Percentiles rank a stretch among this genome's conserved stretches.
Evolutionary conservation across 2,113 vertebrate genomes (phyloP).

Genomic region (Gambusia affinis): DNA sequence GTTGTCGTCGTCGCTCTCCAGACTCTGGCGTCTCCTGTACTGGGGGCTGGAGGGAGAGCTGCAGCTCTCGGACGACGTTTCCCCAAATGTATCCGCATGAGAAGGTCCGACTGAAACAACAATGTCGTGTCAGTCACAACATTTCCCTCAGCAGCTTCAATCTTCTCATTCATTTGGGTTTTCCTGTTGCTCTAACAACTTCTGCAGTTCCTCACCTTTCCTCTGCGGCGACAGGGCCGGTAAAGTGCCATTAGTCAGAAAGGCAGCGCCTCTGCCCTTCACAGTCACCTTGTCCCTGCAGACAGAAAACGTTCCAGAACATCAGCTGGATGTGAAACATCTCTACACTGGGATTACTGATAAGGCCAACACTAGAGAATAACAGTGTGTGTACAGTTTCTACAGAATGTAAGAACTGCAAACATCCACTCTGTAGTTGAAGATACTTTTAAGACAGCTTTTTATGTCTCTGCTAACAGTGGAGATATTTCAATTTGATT

Average conservation of each 20-base stretch:
- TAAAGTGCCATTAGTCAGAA: slow-evolving; percentile 79
- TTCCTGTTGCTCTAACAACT: not conserved
- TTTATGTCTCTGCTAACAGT: too few species aligned
- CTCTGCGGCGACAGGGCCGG: slow-evolving; percentile 67
- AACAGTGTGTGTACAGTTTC: too few species aligned
- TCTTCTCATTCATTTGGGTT: not conserved
- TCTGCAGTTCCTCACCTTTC: slow-evolving; percentile 80
- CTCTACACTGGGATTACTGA: too few species aligned
- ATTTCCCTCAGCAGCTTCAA: not conserved
- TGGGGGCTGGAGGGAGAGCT: slow-evolving; percentile 94
- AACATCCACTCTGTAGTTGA: too few species aligned
- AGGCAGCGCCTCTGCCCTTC: slow-evolving; percentile 32
- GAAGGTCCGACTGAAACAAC: slow-evolving; percentile 81
- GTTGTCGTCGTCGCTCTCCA: slow-evolving; percentile 94
- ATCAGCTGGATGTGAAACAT: not conserved
- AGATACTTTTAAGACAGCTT: too few species aligned
- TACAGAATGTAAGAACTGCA: too few species aligned
- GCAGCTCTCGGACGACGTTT: slow-evolving; percentile 94
- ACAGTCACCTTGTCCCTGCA: slow-evolving; percentile 61
- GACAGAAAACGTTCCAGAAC: not conserved
- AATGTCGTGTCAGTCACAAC: not conserved
- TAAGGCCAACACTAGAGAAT: too few species aligned
- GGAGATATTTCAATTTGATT: too few species aligned
- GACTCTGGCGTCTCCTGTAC: slow-evolving; percentile 87
- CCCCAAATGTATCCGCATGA: slow-evolving; percentile 87